A percentile compares a stretch with the other conserved stretches of the same genome.
phyloP scores from a whole-genome alignment of 1,140 invertebrate genomes.

The Linepithema humile region DNA sequence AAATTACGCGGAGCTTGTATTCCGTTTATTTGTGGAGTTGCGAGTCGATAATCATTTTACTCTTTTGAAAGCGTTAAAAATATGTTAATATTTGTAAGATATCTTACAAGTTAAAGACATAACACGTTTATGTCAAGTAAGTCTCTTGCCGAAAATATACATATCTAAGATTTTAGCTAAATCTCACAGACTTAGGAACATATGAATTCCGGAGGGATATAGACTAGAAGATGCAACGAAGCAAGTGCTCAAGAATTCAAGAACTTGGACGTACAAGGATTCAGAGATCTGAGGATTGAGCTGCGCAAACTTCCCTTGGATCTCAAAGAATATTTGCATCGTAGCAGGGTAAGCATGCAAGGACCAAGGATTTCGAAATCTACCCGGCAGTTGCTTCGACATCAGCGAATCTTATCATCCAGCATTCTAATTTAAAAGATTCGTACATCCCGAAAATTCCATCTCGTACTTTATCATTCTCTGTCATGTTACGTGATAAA shows the following conservation, averaged over 20 bases:
- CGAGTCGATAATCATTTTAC: neutral
- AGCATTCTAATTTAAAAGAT: neutral
- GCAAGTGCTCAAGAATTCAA: slow-evolving; percentile 9
- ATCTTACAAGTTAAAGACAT: neutral
- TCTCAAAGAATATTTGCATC: slow-evolving; percentile 20
- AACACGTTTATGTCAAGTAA: no score
- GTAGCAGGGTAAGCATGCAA: neutral
- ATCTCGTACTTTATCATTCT: neutral
- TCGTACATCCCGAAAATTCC: neutral
- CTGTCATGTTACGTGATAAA: slow-evolving; percentile 14
- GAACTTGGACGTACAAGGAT: slow-evolving; percentile 16
- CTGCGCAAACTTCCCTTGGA: slow-evolving; percentile 10
- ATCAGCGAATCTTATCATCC: neutral
- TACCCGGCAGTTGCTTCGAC: neutral
- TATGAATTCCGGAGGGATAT: neutral
- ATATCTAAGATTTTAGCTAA: neutral
- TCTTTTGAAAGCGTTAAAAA: no score
- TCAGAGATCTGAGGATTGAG: slow-evolving; percentile 17
- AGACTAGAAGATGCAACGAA: neutral
- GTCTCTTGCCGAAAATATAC: neutral
- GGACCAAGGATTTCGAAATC: slow-evolving; percentile 18
- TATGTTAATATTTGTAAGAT: no score
- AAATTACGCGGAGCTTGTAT: neutral
- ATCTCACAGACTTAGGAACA: neutral
- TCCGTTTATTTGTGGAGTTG: neutral